phyloP scores from a whole-genome alignment of 2,888 invertebrate genomes.

The Notocelia uddmanniana region DNA sequence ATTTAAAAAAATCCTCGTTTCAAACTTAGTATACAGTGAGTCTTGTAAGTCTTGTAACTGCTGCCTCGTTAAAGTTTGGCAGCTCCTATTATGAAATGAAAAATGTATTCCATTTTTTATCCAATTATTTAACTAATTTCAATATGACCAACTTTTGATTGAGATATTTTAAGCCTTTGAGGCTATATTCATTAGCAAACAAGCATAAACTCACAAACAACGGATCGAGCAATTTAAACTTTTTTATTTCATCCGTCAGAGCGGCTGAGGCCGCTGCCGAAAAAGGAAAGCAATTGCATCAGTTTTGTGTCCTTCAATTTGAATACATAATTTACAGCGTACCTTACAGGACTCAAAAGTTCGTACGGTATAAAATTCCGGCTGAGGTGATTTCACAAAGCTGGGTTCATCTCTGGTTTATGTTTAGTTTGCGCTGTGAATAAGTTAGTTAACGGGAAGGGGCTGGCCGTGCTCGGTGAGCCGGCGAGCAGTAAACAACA shows the following conservation, averaged over 20 bases:
- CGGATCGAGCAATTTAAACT: slow-evolving; percentile 40
- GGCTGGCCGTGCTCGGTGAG: slow-evolving; percentile 53
- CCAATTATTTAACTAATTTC: slow-evolving; percentile 17
- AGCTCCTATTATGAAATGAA: no score
- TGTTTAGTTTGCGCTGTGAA: slow-evolving; percentile 71
- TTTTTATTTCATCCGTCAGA: slow-evolving; percentile 50
- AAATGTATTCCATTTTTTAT: slow-evolving; percentile 7
- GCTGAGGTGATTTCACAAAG: slow-evolving; percentile 58
- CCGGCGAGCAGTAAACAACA: slow-evolving; percentile 70
- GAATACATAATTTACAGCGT: slow-evolving; percentile 63
- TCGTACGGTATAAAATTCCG: slow-evolving; percentile 61
- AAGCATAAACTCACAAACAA: slow-evolving; percentile 43
- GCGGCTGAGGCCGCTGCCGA: slow-evolving; percentile 19
- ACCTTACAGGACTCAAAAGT: slow-evolving; percentile 52
- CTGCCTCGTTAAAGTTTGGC: no score
- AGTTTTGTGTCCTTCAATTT: slow-evolving; percentile 58
- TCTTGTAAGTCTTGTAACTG: no score
- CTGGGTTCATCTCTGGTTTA: slow-evolving; percentile 61
- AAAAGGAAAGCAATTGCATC: slow-evolving; percentile 46
- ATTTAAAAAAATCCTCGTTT: no score
- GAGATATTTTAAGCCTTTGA: slow-evolving; percentile 40
- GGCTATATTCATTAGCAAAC: slow-evolving; percentile 38
- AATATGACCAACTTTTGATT: slow-evolving; percentile 25
- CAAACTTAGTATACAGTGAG: no score
- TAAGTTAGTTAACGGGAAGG: slow-evolving; percentile 68